A percentile compares a stretch with the other conserved stretches of the same genome.
Evolutionary conservation across 2,888 invertebrate species (phyloP).

Genomic region (Glomeris marginata): DNA sequence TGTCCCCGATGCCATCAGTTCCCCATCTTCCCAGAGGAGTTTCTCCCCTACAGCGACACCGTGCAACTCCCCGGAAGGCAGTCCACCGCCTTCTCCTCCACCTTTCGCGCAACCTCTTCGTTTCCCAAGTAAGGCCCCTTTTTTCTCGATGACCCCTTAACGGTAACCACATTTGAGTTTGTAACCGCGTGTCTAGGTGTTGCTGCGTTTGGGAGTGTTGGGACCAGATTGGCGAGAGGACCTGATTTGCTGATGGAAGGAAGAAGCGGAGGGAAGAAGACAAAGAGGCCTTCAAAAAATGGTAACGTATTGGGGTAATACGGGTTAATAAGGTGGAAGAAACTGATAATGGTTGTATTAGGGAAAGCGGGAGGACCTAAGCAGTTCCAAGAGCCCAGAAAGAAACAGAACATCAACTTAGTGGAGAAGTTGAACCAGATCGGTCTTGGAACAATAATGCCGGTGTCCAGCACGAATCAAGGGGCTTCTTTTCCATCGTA

Average conservation of each 20-base stretch:
- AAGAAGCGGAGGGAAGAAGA: slow-evolving; percentile 18
- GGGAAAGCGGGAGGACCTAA: too few species aligned
- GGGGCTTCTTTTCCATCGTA: neutral
- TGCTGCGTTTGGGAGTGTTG: slow-evolving; percentile 3
- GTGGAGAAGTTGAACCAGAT: slow-evolving; percentile 52
- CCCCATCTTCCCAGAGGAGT: slow-evolving; percentile 46
- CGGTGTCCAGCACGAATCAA: neutral
- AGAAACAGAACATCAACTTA: slow-evolving; percentile 35
- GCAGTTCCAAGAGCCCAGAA: slow-evolving; percentile 17
- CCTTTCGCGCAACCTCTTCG: slow-evolving; percentile 30
- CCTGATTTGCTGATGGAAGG: slow-evolving; percentile 40
- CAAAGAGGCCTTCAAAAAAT: slow-evolving; percentile 23
- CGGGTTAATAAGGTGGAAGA: too few species aligned
- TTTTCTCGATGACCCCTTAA: too few species aligned
- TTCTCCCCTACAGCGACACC: slow-evolving; percentile 71
- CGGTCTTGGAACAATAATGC: slow-evolving; percentile 39
- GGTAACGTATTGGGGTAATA: slow-evolving; percentile 28
- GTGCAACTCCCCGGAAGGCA: slow-evolving; percentile 65
- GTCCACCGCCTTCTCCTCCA: slow-evolving; percentile 30
- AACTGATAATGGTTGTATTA: too few species aligned
- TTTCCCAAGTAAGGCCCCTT: slow-evolving; percentile 38
- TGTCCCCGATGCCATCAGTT: slow-evolving; percentile 48
- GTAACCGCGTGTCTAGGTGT: slow-evolving; percentile 3
- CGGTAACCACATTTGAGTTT: neutral
- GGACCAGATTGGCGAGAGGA: slow-evolving; percentile 29